Conservation (phyloP, 2,797 vertebrate species). For the Cossypha dichroa region DNA sequence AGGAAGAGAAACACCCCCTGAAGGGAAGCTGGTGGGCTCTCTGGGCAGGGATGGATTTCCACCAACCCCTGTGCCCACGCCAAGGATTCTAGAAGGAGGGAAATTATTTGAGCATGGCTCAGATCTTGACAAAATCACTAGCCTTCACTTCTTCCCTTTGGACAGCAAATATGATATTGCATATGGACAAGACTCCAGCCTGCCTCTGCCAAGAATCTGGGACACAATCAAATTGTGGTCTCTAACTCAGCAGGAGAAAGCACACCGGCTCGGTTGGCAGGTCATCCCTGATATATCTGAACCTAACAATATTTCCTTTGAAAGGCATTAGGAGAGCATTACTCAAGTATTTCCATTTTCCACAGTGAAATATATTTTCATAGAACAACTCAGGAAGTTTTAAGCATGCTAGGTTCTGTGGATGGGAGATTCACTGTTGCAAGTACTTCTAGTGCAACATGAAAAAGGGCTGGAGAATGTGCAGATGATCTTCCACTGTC, state of each 20-base stretch:
- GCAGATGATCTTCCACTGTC: background rate
- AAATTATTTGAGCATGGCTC: background rate
- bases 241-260: background rate
- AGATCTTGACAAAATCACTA: background rate
- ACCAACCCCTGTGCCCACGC: fast-evolving
- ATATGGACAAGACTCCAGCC: background rate
- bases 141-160: background rate
- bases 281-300: background rate
- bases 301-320: background rate
- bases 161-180: background rate
- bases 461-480: background rate
- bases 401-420: background rate
- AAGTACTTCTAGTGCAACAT: background rate
- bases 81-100: background rate
- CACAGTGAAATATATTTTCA: background rate
- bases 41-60: background rate
- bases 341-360: background rate
- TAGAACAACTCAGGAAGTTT: background rate
- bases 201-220: background rate
- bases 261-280: fast-evolving
- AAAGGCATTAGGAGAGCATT: background rate
- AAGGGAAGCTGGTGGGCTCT: background rate
- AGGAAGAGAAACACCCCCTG: background rate
- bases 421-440: background rate
- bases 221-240: background rate